These are phyloP conservation scores for Temnopleurus reevesii DNA, from an alignment of 53 echinoderm and acorn worm genomes.

Conservation along the genomic window DNA sequence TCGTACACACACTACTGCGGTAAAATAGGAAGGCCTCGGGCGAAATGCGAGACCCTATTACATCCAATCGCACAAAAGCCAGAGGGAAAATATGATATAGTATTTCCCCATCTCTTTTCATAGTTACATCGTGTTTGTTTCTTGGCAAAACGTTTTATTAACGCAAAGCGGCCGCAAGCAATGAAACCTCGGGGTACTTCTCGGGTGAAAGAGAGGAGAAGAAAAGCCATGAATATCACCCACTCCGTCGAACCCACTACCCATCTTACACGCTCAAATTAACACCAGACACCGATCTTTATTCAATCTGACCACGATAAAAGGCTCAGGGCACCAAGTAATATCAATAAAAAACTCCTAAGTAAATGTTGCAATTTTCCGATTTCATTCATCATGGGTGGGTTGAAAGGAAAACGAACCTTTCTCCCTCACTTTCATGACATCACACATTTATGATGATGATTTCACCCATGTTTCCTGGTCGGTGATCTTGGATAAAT, in stretches of 20 bases:
- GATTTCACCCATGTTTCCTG: slow-evolving; percentile 24
- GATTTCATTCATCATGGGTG: slow-evolving; percentile 30
- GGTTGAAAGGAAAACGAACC: slow-evolving; percentile 30
- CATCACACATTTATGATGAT: neutral
- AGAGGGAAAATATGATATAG: slow-evolving; percentile 11
- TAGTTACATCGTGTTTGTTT: slow-evolving; percentile 24
- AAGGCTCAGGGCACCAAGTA: neutral
- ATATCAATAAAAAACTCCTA: slow-evolving; percentile 40
- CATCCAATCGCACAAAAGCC: slow-evolving; percentile 25
- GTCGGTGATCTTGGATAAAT: neutral
- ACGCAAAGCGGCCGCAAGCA: slow-evolving; percentile 21
- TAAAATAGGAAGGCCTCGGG: neutral
- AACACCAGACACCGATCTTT: slow-evolving; percentile 36
- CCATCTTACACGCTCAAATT: slow-evolving; percentile 37
- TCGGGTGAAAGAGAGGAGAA: neutral
- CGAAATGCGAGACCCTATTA: slow-evolving; percentile 5
- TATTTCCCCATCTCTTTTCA: slow-evolving; percentile 27
- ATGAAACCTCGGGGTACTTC: neutral
- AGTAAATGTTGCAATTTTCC: slow-evolving; percentile 46
- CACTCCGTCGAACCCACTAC: neutral
- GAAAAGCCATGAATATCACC: neutral
- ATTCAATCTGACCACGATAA: neutral
- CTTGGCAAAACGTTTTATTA: slow-evolving; percentile 62
- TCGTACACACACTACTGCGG: neutral
- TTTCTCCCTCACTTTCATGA: neutral